phyloP scores from a whole-genome alignment of 2,888 invertebrate genomes.

The Acleris sparsana region DNA sequence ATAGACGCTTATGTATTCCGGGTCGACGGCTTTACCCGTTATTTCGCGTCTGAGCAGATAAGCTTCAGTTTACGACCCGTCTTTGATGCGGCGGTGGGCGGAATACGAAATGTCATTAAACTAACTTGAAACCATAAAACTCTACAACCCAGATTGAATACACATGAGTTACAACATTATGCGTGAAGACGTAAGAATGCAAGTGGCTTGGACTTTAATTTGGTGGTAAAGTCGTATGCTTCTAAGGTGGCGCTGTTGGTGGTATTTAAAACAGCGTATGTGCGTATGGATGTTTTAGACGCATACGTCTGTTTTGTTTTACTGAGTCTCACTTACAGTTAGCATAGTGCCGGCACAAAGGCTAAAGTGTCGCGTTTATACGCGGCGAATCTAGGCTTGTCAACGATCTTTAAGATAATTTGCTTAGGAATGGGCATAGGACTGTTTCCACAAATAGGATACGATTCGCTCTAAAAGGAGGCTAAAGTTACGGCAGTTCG shows the following conservation, averaged over 20 bases:
- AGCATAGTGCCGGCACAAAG: constrained; percentile 14
- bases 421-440: constrained; percentile 3
- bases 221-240: too few species aligned
- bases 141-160: too few species aligned
- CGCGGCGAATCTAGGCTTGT: constrained; percentile 12
- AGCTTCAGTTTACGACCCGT: constrained; percentile 52
- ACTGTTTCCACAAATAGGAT: not conserved
- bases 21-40: constrained; percentile 46
- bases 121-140: too few species aligned
- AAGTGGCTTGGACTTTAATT: too few species aligned
- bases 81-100: constrained; percentile 56
- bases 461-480: not conserved
- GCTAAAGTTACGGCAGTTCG: not conserved
- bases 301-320: constrained; percentile 4
- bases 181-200: too few species aligned
- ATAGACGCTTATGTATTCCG: constrained; percentile 46
- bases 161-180: too few species aligned
- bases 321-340: not conserved
- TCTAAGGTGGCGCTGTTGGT: too few species aligned
- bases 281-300: not conserved
- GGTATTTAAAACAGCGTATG: constrained; percentile 10
- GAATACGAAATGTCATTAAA: constrained; percentile 53
- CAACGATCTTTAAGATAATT: constrained; percentile 16
- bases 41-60: constrained; percentile 49
- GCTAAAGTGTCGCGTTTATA: constrained; percentile 17